Evolutionary conservation across 92 coral and sea anemone genomes (phyloP).

Genomic region (Palythoa grandis): DNA sequence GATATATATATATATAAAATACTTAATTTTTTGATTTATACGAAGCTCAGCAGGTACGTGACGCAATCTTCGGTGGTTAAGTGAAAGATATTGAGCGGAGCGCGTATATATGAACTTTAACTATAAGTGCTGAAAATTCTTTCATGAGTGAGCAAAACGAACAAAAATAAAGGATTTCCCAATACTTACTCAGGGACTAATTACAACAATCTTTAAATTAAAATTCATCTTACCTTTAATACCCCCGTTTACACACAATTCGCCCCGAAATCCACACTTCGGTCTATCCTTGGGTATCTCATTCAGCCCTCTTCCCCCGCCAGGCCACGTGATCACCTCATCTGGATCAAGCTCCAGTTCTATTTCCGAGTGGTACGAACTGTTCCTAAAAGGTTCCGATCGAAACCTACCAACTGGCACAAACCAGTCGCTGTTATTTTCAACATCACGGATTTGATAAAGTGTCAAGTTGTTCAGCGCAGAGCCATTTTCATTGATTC

Average conservation of each 20-base stretch:
- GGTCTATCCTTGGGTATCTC: slow-evolving; percentile 75
- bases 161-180: no score
- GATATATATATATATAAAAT: no score
- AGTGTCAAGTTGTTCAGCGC: slow-evolving; percentile 35
- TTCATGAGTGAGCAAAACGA: no score
- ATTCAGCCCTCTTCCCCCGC: slow-evolving; percentile 25
- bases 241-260: slow-evolving; percentile 39
- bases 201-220: no score
- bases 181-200: no score
- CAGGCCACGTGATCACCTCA: slow-evolving; percentile 14
- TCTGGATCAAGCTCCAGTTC: neutral
- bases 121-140: no score
- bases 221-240: neutral
- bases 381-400: neutral
- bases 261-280: slow-evolving; percentile 79
- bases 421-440: neutral
- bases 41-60: no score
- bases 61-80: no score
- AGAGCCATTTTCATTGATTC: slow-evolving; percentile 25
- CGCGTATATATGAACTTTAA: no score
- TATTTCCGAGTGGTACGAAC: neutral
- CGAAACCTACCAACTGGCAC: slow-evolving; percentile 27
- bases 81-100: no score
- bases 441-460: slow-evolving; percentile 16
- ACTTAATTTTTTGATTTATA: no score